Conservation (phyloP, 1,140 invertebrate species). For the Megathymus violae region DNA sequence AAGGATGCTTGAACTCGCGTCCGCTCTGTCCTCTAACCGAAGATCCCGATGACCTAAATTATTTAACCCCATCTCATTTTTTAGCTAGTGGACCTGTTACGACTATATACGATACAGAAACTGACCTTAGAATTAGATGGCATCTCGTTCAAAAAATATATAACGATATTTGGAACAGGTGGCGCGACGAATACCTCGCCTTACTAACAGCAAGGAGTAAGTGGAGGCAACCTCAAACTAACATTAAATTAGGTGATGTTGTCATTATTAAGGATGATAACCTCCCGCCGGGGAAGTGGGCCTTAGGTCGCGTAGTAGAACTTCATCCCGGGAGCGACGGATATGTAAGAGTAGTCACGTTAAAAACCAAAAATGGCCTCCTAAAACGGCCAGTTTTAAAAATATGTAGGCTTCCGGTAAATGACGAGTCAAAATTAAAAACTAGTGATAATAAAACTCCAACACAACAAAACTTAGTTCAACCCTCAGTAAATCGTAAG, state of each 20-base stretch:
- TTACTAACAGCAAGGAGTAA: slow-evolving; percentile 8
- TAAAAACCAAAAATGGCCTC: slow-evolving; percentile 20
- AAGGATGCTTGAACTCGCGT: slow-evolving; percentile 8
- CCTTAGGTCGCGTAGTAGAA: neutral
- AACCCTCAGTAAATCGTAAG: too few species aligned
- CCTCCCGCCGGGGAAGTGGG: slow-evolving; percentile 3
- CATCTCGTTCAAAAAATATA: slow-evolving; percentile 16
- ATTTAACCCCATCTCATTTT: slow-evolving; percentile 3
- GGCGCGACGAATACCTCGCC: slow-evolving; percentile 6
- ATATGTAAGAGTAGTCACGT: slow-evolving; percentile 5
- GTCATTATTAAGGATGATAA: slow-evolving; percentile 14
- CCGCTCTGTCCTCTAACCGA: slow-evolving; percentile 5
- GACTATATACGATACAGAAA: slow-evolving; percentile 16
- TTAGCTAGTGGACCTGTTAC: slow-evolving; percentile 1
- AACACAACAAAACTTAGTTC: neutral
- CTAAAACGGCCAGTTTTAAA: slow-evolving; percentile 1
- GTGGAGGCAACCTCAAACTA: neutral
- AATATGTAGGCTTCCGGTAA: neutral
- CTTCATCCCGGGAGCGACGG: slow-evolving; percentile 15
- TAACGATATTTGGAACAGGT: slow-evolving; percentile 7
- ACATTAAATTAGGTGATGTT: slow-evolving; percentile 13
- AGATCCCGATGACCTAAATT: neutral
- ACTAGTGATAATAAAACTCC: neutral
- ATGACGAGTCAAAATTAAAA: neutral
- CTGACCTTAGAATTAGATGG: slow-evolving; percentile 10